Conservation (phyloP, 2,113 vertebrate species). For the Rhipidura dahli region DNA sequence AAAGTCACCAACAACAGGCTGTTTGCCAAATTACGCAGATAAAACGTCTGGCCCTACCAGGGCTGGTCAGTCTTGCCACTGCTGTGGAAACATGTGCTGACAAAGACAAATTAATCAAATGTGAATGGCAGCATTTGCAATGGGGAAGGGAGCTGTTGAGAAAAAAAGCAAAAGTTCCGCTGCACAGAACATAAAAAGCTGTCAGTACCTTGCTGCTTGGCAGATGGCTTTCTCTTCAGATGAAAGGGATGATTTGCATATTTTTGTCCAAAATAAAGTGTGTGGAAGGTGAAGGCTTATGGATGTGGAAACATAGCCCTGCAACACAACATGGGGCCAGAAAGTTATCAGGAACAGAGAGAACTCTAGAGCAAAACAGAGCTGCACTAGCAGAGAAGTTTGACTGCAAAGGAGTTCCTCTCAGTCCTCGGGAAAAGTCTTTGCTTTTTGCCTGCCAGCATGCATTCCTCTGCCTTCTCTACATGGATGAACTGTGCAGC, state of each 20-base stretch:
- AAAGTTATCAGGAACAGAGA: not conserved
- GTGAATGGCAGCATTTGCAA: not conserved
- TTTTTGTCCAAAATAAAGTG: not conserved
- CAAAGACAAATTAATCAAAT: constrained; percentile 1
- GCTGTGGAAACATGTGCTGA: not conserved
- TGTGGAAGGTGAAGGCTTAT: constrained; percentile 13
- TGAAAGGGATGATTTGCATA: not conserved
- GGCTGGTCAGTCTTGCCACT: not conserved
- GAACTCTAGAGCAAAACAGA: not conserved
- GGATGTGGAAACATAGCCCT: not conserved
- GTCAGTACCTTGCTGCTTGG: not conserved
- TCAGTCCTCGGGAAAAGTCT: not conserved
- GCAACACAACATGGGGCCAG: not conserved
- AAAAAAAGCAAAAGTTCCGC: not conserved
- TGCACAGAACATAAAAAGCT: not conserved
- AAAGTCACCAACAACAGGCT: not conserved
- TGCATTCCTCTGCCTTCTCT: not conserved
- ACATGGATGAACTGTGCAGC: not conserved
- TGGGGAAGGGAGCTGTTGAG: not conserved
- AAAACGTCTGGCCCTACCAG: not conserved
- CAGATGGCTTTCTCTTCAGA: not conserved
- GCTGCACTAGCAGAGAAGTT: not conserved
- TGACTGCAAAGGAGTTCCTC: not conserved
- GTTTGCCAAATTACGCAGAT: not conserved
- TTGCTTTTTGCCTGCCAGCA: not conserved